A percentile compares a stretch with the other conserved stretches of the same genome.
phyloP scores from a whole-genome alignment of 2,888 invertebrate species.

The Drosophila vallismaia region DNA sequence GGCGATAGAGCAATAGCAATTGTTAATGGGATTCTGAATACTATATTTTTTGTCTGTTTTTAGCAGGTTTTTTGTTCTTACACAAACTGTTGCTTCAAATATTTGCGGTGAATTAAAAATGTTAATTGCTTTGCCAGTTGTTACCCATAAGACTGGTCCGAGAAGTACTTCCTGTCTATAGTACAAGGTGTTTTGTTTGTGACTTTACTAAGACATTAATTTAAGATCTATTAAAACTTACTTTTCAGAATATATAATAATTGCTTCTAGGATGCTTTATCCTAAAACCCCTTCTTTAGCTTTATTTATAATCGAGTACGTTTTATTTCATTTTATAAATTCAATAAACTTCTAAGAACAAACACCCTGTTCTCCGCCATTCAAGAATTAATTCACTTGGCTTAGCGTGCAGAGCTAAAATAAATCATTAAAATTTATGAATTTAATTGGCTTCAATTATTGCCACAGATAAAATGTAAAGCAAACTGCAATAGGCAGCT shows the following conservation, averaged over 20 bases:
- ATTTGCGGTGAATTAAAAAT: conserved; percentile 63
- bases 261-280: no score
- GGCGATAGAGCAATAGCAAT: conserved; percentile 32
- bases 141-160: conserved; percentile 26
- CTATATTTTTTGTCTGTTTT: conserved; percentile 2
- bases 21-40: conserved; percentile 12
- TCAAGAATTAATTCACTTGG: conserved; percentile 58
- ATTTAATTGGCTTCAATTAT: conserved; percentile 76
- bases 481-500: conserved; percentile 38
- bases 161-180: conserved; percentile 24
- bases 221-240: no score
- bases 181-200: conserved; percentile 40
- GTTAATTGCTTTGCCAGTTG: conserved; percentile 56
- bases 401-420: conserved; percentile 63
- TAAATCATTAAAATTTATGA: conserved; percentile 80
- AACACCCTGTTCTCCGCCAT: conserved; percentile 58
- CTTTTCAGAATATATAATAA: no score
- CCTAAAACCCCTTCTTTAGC: no score
- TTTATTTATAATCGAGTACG: no score
- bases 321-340: background rate
- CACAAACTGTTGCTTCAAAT: conserved; percentile 68
- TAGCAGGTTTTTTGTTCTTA: conserved; percentile 53
- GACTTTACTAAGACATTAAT: no score
- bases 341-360: background rate
- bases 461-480: conserved; percentile 64